A percentile compares a stretch with the other conserved stretches of the same genome.
These are phyloP conservation scores for Macrosiphum euphorbiae DNA, from an alignment of 2,888 invertebrate genomes.

Conservation along the genomic window DNA sequence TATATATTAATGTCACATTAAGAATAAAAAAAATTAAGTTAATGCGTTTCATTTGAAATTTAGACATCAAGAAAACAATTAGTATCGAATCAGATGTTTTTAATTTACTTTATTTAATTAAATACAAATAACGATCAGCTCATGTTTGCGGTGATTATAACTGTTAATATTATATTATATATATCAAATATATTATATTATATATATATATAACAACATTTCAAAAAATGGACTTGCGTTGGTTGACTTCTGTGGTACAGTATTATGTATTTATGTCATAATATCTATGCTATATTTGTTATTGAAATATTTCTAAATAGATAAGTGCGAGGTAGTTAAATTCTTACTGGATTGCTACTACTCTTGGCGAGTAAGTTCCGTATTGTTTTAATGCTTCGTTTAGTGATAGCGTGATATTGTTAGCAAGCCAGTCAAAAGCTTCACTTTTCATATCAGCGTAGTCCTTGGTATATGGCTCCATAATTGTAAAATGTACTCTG, in stretches of 20 bases:
- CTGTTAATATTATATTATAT: neutral
- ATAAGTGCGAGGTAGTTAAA: neutral
- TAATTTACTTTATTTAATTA: neutral
- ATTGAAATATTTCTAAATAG: neutral
- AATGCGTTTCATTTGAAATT: too few species aligned
- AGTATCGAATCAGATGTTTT: neutral
- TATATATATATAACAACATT: too few species aligned
- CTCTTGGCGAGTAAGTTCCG: conserved; percentile 31
- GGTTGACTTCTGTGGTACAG: too few species aligned
- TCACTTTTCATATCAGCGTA: conserved; percentile 46
- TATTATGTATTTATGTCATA: too few species aligned
- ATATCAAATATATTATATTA: too few species aligned
- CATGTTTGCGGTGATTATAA: neutral
- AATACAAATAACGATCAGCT: neutral
- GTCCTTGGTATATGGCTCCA: conserved; percentile 49
- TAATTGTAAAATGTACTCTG: conserved; percentile 52
- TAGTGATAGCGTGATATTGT: conserved; percentile 39
- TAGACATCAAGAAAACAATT: neutral
- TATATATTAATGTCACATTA: too few species aligned
- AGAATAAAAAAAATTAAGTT: too few species aligned
- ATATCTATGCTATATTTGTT: too few species aligned
- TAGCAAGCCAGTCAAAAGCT: conserved; percentile 37
- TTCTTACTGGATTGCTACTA: conserved; percentile 48
- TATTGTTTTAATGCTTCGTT: conserved; percentile 35
- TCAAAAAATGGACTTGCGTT: too few species aligned